phyloP scores from a whole-genome alignment of 2,888 invertebrate genomes.

The Eristalinus aeneus region DNA sequence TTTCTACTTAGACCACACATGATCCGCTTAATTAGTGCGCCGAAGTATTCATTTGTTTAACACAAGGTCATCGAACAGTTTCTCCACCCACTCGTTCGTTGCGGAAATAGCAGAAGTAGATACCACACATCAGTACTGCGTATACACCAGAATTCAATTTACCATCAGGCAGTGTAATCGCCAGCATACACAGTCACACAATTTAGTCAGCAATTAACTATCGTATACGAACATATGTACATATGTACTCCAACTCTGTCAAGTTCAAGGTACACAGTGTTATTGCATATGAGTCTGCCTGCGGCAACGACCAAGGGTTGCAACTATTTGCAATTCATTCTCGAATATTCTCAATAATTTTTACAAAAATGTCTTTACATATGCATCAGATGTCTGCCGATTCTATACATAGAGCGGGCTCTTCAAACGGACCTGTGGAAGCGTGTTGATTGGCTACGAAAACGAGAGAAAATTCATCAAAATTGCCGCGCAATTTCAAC shows the following conservation, averaged over 20 bases:
- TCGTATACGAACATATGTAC: background rate
- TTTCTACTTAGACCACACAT: background rate
- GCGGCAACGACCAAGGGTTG: background rate
- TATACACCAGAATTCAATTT: background rate
- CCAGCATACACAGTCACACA: background rate
- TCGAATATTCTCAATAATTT: slow-evolving; percentile 26
- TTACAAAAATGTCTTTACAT: background rate
- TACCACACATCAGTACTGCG: background rate
- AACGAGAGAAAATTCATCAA: background rate
- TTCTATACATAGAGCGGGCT: slow-evolving; percentile 3
- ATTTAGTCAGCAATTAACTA: background rate
- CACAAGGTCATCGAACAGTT: background rate
- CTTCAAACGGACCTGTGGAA: background rate
- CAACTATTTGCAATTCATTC: slow-evolving; percentile 31
- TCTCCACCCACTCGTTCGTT: background rate
- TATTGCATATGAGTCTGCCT: background rate
- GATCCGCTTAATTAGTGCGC: background rate
- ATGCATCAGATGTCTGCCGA: slow-evolving; percentile 1
- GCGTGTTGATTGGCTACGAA: background rate
- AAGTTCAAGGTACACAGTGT: background rate
- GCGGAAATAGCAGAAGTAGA: background rate
- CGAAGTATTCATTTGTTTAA: background rate
- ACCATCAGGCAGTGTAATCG: background rate
- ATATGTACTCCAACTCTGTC: background rate
- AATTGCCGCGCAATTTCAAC: slow-evolving; percentile 33